Conservation (phyloP, 2,888 invertebrate genomes). For the Eupithecia exiguata region DNA sequence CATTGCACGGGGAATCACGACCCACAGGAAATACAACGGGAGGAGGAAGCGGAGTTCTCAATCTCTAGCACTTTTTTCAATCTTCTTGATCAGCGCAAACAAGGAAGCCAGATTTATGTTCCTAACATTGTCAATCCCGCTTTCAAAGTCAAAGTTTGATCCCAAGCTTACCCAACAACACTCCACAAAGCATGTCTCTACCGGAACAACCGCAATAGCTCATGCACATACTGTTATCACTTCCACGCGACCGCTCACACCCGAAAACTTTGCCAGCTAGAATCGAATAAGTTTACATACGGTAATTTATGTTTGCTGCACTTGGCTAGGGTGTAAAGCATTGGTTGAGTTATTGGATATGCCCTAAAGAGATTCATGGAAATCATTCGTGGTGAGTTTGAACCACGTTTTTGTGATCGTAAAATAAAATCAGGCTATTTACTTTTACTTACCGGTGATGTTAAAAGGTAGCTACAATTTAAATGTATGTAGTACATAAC, state of each 20-base stretch:
- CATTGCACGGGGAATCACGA: no score
- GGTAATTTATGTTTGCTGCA: slow-evolving; percentile 35
- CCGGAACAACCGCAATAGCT: slow-evolving; percentile 18
- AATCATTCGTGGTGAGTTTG: background rate
- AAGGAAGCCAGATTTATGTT: background rate
- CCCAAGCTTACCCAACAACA: slow-evolving; percentile 5
- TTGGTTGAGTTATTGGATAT: slow-evolving; percentile 4
- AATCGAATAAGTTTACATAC: slow-evolving; percentile 35
- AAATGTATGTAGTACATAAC: no score
- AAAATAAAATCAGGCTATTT: background rate
- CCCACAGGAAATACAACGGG: no score
- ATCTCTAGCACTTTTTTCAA: background rate
- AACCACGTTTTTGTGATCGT: background rate
- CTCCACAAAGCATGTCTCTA: slow-evolving; percentile 8
- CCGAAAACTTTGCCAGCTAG: slow-evolving; percentile 29
- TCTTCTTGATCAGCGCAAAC: background rate
- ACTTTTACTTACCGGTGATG: background rate
- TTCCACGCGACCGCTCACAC: slow-evolving; percentile 32
- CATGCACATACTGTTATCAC: slow-evolving; percentile 35
- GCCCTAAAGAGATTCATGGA: background rate
- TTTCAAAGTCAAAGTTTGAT: slow-evolving; percentile 6
- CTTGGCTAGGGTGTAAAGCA: slow-evolving; percentile 25
- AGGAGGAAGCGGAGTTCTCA: no score
- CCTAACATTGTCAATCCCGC: background rate
- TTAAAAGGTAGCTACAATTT: background rate